These are phyloP conservation scores for Pseudobourletiella spinata DNA, from an alignment of 1,140 invertebrate species.

Conservation along the genomic window DNA sequence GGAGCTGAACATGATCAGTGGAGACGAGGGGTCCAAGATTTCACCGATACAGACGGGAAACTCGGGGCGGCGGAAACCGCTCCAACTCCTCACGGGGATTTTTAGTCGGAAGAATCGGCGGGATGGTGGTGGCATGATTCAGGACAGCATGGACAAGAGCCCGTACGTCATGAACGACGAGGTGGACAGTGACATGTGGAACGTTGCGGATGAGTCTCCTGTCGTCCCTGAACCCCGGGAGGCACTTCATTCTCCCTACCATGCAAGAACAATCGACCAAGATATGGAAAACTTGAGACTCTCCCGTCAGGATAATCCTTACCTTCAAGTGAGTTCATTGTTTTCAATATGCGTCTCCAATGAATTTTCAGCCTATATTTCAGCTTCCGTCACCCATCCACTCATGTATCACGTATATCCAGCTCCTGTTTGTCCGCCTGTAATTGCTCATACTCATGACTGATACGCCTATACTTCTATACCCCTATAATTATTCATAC, in stretches of 20 bases:
- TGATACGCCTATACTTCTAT: too few relatives aligned
- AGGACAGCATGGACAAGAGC: not conserved
- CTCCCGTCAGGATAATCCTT: slow-evolving; percentile 34
- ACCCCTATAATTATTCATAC: too few relatives aligned
- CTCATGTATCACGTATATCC: too few relatives aligned
- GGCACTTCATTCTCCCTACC: slow-evolving; percentile 35
- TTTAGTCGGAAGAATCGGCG: slow-evolving; percentile 27
- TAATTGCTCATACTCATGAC: too few relatives aligned
- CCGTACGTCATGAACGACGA: slow-evolving; percentile 17
- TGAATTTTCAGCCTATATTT: not conserved
- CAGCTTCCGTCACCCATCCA: not conserved
- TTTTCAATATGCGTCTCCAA: not conserved
- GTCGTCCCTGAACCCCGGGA: slow-evolving; percentile 27
- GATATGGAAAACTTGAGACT: slow-evolving; percentile 35
- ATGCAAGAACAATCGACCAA: slow-evolving; percentile 34
- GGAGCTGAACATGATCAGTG: slow-evolving; percentile 15
- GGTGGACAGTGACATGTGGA: slow-evolving; percentile 24
- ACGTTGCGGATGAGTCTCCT: not conserved
- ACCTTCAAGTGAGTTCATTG: slow-evolving; percentile 22
- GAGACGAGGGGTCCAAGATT: not conserved
- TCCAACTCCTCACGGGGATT: slow-evolving; percentile 33
- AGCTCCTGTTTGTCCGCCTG: too few relatives aligned
- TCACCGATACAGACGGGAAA: not conserved
- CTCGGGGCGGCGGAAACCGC: slow-evolving; percentile 23
- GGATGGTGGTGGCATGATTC: slow-evolving; percentile 2